These are phyloP conservation scores for Drosophila sp. DNA, from an alignment of 1,140 invertebrate species.

Conservation along the genomic window DNA sequence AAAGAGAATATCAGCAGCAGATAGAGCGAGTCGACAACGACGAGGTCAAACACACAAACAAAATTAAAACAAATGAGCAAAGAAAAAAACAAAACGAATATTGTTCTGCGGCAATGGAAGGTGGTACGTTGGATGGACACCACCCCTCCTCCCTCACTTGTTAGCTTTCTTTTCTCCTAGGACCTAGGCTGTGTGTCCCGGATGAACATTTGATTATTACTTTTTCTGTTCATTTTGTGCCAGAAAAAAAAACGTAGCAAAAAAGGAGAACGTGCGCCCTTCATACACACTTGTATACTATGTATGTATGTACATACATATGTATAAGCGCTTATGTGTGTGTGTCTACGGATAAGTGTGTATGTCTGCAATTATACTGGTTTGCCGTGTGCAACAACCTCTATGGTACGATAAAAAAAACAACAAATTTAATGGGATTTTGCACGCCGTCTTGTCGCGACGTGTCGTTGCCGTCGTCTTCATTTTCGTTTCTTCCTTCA, in stretches of 20 bases:
- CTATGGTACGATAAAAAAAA: conserved; percentile 10
- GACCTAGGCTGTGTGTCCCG: background rate
- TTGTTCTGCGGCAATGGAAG: background rate
- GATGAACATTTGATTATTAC: conserved; percentile 69
- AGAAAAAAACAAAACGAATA: conserved; percentile 20
- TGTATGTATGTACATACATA: conserved; percentile 10
- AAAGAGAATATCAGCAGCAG: conserved; percentile 33
- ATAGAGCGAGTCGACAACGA: conserved; percentile 29
- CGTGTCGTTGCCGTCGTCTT: background rate
- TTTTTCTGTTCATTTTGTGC: conserved; percentile 43
- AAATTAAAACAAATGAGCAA: conserved; percentile 67
- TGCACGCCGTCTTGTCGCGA: conserved; percentile 44
- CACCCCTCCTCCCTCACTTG: no score
- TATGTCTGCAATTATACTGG: conserved; percentile 75
- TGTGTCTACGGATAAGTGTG: conserved; percentile 43
- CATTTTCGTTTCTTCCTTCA: conserved; percentile 33
- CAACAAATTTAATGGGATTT: conserved; percentile 64
- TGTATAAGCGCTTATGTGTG: conserved; percentile 1
- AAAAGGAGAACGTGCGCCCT: conserved; percentile 46
- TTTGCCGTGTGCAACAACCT: conserved; percentile 41
- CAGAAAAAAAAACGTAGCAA: conserved; percentile 21
- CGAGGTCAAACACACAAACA: conserved; percentile 69
- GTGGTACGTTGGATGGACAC: conserved; percentile 20
- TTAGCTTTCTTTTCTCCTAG: no score
- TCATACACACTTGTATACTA: conserved; percentile 28